A percentile compares a stretch with the other conserved stretches of the same genome.
phyloP scores from a whole-genome alignment of 1,140 invertebrate species.

The Aphelinus atriplicis region DNA sequence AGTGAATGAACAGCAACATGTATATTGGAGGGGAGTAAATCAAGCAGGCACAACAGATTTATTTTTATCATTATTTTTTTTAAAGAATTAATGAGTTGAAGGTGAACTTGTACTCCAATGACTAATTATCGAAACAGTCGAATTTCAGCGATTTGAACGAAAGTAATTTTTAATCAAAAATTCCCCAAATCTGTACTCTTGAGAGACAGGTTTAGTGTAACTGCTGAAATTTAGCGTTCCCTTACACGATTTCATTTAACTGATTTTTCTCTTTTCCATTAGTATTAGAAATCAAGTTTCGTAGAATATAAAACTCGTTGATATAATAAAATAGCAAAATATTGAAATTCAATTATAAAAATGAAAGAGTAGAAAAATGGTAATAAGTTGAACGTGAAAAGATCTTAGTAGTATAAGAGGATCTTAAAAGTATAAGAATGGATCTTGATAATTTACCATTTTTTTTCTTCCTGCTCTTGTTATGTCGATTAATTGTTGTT shows the following conservation, averaged over 20 bases:
- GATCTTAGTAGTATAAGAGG: neutral
- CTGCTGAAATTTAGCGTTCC: neutral
- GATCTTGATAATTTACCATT: slow-evolving; percentile 10
- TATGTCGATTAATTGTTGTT: slow-evolving; percentile 24
- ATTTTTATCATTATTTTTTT: slow-evolving; percentile 8
- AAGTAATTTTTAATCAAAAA: slow-evolving; percentile 28
- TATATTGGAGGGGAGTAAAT: neutral
- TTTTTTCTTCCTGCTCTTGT: slow-evolving; percentile 19
- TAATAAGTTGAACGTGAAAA: neutral
- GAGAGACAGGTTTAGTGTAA: slow-evolving; percentile 25
- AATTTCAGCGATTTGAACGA: slow-evolving; percentile 9
- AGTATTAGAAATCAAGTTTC: slow-evolving; percentile 9
- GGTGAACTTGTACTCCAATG: slow-evolving; percentile 10
- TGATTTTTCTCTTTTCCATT: slow-evolving; percentile 16
- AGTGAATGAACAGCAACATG: neutral
- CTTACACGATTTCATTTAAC: slow-evolving; percentile 5
- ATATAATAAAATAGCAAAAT: slow-evolving; percentile 1
- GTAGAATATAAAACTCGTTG: neutral
- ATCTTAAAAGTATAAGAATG: slow-evolving; percentile 5
- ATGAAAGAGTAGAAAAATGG: neutral
- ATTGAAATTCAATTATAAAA: neutral
- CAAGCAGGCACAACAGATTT: neutral
- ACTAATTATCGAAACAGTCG: slow-evolving; percentile 18
- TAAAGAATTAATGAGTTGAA: neutral
- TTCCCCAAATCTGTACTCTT: neutral